phyloP scores from a whole-genome alignment of 2,797 vertebrate genomes.

The Calcarius lapponicus region DNA sequence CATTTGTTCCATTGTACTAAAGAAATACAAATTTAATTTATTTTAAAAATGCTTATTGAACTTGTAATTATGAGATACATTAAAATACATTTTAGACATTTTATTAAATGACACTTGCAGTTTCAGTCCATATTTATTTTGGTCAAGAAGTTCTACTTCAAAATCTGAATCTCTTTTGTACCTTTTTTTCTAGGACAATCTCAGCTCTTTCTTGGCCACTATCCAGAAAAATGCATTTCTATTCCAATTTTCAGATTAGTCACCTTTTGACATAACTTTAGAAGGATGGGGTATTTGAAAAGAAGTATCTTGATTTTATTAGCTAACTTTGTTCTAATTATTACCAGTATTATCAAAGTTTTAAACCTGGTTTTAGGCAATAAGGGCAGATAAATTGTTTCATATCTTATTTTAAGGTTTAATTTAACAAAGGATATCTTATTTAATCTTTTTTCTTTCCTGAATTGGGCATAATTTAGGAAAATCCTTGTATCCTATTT shows the following conservation, averaged over 20 bases:
- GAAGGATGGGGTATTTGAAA: not conserved
- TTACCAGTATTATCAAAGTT: not conserved
- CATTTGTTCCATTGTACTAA: conserved; percentile 60
- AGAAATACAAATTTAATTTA: not conserved
- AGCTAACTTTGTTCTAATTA: not conserved
- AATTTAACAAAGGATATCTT: not conserved
- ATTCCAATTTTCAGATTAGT: not conserved
- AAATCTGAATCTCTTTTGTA: not conserved
- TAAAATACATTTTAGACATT: not conserved
- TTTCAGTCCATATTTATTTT: conserved; percentile 4
- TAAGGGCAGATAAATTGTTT: not conserved
- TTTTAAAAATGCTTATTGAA: not conserved
- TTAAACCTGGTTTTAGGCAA: not conserved
- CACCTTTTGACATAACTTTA: not conserved
- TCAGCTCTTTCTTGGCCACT: not conserved
- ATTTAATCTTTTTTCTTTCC: not conserved
- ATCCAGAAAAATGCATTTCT: not conserved
- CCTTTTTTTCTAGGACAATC: not conserved
- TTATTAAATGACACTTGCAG: not conserved
- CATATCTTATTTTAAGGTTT: not conserved
- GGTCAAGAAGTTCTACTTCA: not conserved
- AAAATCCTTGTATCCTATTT: not conserved
- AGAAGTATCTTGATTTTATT: not conserved
- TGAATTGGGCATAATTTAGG: not conserved
- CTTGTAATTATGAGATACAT: not conserved